Evolutionary conservation across 2,888 invertebrate genomes (phyloP).

Genomic region (Slavum lentiscoides): DNA sequence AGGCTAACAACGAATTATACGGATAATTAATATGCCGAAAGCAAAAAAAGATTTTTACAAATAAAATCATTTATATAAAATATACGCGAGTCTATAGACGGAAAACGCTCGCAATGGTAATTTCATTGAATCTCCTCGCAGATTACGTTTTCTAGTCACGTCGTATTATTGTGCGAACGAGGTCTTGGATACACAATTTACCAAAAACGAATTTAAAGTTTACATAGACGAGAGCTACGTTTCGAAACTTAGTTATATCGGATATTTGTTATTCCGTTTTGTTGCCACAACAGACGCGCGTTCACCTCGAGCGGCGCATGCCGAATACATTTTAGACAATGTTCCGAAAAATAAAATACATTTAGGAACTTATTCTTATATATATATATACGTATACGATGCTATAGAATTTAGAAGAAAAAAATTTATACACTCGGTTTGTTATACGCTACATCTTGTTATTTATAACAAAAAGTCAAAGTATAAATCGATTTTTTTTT

Average conservation of each 20-base stretch:
- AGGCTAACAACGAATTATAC: no score
- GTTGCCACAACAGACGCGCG: slow-evolving; percentile 30
- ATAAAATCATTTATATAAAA: neutral
- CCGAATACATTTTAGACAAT: neutral
- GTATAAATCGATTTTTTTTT: no score
- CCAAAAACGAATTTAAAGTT: slow-evolving; percentile 36
- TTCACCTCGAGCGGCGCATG: neutral
- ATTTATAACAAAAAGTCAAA: no score
- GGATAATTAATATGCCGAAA: no score
- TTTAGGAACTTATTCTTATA: neutral
- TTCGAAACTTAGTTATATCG: slow-evolving; percentile 24
- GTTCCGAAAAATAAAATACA: neutral
- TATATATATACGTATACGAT: no score
- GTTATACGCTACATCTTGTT: no score
- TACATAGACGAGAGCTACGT: neutral
- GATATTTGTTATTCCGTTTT: slow-evolving; percentile 43
- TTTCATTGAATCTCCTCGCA: neutral
- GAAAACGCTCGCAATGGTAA: neutral
- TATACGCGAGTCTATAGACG: neutral
- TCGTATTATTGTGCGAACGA: slow-evolving; percentile 20
- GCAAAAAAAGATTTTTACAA: no score
- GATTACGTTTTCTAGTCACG: slow-evolving; percentile 35
- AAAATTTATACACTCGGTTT: no score
- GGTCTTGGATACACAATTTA: slow-evolving; percentile 25
- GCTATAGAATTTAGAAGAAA: no score